A percentile compares a stretch with the other conserved stretches of the same genome.
Conservation (phyloP, 2,797 vertebrate species). For the Hyperoplus immaculatus region DNA sequence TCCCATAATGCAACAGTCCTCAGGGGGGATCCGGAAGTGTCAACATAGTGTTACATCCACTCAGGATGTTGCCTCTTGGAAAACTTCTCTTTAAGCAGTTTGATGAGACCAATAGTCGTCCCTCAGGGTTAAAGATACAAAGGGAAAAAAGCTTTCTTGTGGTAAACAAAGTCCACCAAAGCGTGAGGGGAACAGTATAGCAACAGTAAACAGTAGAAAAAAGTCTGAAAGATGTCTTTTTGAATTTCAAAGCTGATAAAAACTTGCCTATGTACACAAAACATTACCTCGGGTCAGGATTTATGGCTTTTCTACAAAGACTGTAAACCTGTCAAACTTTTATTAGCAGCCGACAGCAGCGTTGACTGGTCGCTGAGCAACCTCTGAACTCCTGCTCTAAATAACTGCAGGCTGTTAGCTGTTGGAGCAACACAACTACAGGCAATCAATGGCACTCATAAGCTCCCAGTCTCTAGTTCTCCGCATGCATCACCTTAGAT, state of each 20-base stretch:
- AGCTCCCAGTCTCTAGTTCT: slow-evolving; percentile 24
- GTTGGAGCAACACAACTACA: slow-evolving; percentile 16
- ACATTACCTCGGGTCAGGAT: slow-evolving; percentile 44
- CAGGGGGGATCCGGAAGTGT: slow-evolving; percentile 37
- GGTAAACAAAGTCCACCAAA: neutral
- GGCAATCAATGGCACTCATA: slow-evolving; percentile 1
- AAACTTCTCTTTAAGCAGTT: neutral
- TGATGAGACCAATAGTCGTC: neutral
- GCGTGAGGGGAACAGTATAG: neutral
- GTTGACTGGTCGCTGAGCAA: slow-evolving; percentile 26
- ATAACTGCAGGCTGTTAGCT: slow-evolving; percentile 27
- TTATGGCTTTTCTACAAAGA: slow-evolving; percentile 33
- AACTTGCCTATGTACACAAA: slow-evolving; percentile 39
- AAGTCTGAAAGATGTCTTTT: slow-evolving; percentile 1
- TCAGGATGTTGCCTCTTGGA: slow-evolving; percentile 20
- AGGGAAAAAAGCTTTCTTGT: neutral
- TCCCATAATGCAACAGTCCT: slow-evolving; percentile 39
- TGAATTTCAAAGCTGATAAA: slow-evolving; percentile 32
- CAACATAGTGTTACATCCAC: slow-evolving; percentile 42
- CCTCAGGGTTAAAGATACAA: neutral
- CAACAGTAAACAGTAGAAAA: slow-evolving; percentile 10
- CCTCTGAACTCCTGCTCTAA: slow-evolving; percentile 21
- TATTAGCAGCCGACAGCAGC: slow-evolving; percentile 26
- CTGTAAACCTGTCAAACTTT: slow-evolving; percentile 41
- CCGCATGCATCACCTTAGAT: slow-evolving; percentile 24